These are phyloP conservation scores for Pleuronectes platessa DNA, from an alignment of 2,113 vertebrate species.

Conservation along the genomic window DNA sequence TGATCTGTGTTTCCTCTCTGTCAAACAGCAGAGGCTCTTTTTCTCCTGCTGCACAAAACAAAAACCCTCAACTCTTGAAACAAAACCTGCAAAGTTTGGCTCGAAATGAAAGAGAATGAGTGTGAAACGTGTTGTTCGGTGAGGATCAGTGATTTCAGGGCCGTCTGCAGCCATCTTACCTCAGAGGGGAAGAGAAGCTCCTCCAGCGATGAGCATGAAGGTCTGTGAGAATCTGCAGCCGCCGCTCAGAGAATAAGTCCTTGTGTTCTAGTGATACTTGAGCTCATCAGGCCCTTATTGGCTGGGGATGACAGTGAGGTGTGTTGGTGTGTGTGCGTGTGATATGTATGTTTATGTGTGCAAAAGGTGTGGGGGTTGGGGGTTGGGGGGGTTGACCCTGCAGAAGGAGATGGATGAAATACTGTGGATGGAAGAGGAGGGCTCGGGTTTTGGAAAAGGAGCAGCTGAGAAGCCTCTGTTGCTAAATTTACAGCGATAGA, in stretches of 20 bases:
- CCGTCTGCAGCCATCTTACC: slow-evolving; percentile 78
- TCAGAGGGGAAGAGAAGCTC: slow-evolving; percentile 80
- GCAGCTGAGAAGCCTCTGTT: slow-evolving; percentile 82
- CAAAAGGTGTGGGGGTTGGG: slow-evolving; percentile 1
- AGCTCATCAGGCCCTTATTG: slow-evolving; percentile 87
- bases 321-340: slow-evolving; percentile 42
- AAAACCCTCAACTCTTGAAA: background rate
- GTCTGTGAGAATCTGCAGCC: slow-evolving; percentile 77
- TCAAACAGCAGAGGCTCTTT: background rate
- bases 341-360: slow-evolving; percentile 50
- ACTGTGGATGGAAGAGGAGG: slow-evolving; percentile 78
- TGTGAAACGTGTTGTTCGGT: background rate
- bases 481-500: slow-evolving; percentile 88
- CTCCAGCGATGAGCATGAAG: slow-evolving; percentile 74
- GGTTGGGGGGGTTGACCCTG: slow-evolving; percentile 68
- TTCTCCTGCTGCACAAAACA: background rate
- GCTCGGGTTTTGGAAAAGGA: slow-evolving; percentile 80
- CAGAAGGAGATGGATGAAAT: slow-evolving; percentile 82
- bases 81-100: background rate
- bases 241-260: slow-evolving; percentile 74
- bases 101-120: background rate
- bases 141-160: background rate
- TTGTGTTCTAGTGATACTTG: slow-evolving; percentile 89
- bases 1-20: background rate
- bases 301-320: slow-evolving; percentile 71